Conservation (phyloP, 2,113 vertebrate genomes). For the Oryzias celebensis region DNA sequence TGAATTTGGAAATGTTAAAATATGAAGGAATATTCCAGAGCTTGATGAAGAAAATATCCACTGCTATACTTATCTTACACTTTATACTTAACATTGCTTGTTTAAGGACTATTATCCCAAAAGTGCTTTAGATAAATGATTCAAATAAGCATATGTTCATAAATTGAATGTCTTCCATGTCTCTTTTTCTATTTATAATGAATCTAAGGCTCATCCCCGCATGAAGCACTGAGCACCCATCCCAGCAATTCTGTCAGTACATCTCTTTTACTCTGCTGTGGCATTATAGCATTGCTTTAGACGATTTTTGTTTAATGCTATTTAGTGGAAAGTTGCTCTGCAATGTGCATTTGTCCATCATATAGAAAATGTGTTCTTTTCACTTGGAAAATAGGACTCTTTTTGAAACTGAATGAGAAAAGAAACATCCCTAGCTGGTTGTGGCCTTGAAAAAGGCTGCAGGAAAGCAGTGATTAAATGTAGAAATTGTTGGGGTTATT, state of each 20-base stretch:
- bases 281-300: slow-evolving; percentile 17
- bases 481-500: slow-evolving; percentile 32
- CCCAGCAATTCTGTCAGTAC: slow-evolving; percentile 1
- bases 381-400: slow-evolving; percentile 25
- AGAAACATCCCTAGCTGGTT: slow-evolving; percentile 9
- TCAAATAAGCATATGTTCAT: too few species aligned
- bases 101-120: too few species aligned
- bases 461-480: slow-evolving; percentile 33
- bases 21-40: too few species aligned
- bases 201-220: too few species aligned
- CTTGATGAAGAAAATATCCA: too few species aligned
- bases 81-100: too few species aligned
- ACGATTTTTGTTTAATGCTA: slow-evolving; percentile 35
- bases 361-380: slow-evolving; percentile 16
- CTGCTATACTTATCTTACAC: too few species aligned
- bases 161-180: too few species aligned
- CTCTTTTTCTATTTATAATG: too few species aligned
- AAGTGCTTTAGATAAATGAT: too few species aligned
- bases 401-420: slow-evolving; percentile 22
- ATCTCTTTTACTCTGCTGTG: slow-evolving; percentile 4
- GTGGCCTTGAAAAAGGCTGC: slow-evolving; percentile 8
- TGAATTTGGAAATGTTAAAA: too few species aligned
- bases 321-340: slow-evolving; percentile 10
- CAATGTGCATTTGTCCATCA: slow-evolving; percentile 14
- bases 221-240: neutral